Conservation (phyloP, 1,140 invertebrate genomes). For the Carposina sasakii region DNA sequence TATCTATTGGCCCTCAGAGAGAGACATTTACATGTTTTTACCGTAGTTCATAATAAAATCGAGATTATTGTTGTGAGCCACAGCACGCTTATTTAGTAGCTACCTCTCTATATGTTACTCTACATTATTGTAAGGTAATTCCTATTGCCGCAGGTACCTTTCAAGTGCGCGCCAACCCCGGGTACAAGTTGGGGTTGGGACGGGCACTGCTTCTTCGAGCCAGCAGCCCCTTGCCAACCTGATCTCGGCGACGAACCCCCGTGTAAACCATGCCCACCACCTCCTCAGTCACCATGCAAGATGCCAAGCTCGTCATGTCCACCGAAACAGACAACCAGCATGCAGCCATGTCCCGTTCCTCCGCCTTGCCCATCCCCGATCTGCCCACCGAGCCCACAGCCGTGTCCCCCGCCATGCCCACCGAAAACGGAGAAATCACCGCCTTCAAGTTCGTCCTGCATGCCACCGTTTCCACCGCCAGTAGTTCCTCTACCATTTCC, state of each 20-base stretch:
- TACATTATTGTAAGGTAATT: background rate
- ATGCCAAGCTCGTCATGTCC: too few relatives aligned
- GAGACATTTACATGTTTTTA: background rate
- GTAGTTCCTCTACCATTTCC: too few relatives aligned
- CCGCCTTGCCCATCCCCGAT: too few relatives aligned
- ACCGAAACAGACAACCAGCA: too few relatives aligned
- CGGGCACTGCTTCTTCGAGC: constrained; percentile 49
- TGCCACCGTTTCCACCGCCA: too few relatives aligned
- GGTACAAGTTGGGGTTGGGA: constrained; percentile 53
- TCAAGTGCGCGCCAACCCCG: constrained; percentile 37
- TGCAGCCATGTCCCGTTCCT: too few relatives aligned
- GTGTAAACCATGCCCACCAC: background rate
- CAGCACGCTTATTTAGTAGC: background rate
- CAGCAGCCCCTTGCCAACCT: background rate
- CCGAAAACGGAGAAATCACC: too few relatives aligned
- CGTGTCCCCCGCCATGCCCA: too few relatives aligned
- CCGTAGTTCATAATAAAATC: background rate
- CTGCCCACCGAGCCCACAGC: too few relatives aligned
- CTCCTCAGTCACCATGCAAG: too few relatives aligned
- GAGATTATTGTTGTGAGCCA: background rate
- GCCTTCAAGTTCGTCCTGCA: too few relatives aligned
- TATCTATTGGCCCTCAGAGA: background rate
- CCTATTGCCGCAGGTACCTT: constrained; percentile 29
- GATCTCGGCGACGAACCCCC: background rate
- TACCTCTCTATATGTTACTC: too few relatives aligned